Conservation (phyloP, 2,797 vertebrate species). For the Diplodus puntazzo region DNA sequence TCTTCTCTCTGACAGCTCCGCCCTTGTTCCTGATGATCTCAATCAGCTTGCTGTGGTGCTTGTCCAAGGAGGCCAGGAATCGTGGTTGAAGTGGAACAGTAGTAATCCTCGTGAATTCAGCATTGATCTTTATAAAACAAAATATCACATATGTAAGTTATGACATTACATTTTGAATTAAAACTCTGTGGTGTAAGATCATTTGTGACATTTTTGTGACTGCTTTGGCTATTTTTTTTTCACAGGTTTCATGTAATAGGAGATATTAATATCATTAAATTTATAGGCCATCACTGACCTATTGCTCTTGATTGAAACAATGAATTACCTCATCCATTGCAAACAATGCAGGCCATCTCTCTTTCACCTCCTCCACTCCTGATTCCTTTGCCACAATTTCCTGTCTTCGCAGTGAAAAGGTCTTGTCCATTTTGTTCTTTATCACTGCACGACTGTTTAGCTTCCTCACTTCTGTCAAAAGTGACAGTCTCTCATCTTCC, state of each 20-base stretch:
- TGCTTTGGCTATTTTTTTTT: not conserved
- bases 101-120: not conserved
- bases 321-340: not conserved
- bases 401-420: not conserved
- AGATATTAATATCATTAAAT: not conserved
- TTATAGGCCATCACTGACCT: not conserved
- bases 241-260: too few species aligned
- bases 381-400: not conserved
- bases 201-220: not conserved
- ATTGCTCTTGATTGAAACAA: not conserved
- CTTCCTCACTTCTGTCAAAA: slow-evolving; percentile 1
- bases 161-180: not conserved
- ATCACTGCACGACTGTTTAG: not conserved
- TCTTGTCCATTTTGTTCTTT: slow-evolving; percentile 11
- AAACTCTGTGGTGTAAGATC: not conserved
- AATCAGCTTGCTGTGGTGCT: not conserved
- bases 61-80: not conserved
- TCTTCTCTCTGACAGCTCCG: not conserved
- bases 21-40: not conserved
- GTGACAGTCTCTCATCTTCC: not conserved
- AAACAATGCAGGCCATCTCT: slow-evolving; percentile 16
- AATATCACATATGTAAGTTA: not conserved
- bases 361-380: slow-evolving; percentile 11
- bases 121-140: not conserved
- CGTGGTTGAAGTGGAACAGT: not conserved